Conservation (phyloP, 2,797 vertebrate genomes). For the Betta splendens region DNA sequence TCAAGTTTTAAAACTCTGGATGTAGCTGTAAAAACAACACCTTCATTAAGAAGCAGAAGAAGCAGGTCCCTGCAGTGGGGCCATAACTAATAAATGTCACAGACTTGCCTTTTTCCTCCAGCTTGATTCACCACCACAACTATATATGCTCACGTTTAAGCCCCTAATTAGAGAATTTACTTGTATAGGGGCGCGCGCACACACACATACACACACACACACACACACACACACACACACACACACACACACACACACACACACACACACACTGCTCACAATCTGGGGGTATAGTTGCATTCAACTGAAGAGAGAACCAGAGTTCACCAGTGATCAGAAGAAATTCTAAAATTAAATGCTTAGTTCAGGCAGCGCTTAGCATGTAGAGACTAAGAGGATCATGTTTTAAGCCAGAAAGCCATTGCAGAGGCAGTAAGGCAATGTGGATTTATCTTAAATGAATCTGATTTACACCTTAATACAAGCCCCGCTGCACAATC, state of each 20-base stretch:
- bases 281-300: too few species aligned
- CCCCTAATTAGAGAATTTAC: conserved; percentile 35
- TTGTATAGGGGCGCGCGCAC: conserved; percentile 22
- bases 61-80: conserved; percentile 12
- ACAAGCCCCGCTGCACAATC: conserved; percentile 15
- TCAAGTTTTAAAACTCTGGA: conserved; percentile 14
- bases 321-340: conserved; percentile 16
- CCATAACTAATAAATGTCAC: conserved; percentile 32
- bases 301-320: conserved; percentile 16
- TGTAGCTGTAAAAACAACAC: background rate
- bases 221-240: too few species aligned
- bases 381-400: conserved; percentile 32
- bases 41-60: conserved; percentile 23
- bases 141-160: conserved; percentile 44
- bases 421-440: conserved; percentile 13
- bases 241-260: too few species aligned
- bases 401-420: conserved; percentile 23
- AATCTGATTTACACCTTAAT: conserved; percentile 35
- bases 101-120: conserved; percentile 21
- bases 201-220: too few species aligned
- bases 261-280: too few species aligned
- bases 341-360: conserved; percentile 39
- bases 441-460: conserved; percentile 30
- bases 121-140: conserved; percentile 29
- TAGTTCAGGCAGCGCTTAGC: conserved; percentile 23